These are phyloP conservation scores for Tragelaphus strepsiceros DNA, from an alignment of 2,113 vertebrate species.

Conservation along the genomic window DNA sequence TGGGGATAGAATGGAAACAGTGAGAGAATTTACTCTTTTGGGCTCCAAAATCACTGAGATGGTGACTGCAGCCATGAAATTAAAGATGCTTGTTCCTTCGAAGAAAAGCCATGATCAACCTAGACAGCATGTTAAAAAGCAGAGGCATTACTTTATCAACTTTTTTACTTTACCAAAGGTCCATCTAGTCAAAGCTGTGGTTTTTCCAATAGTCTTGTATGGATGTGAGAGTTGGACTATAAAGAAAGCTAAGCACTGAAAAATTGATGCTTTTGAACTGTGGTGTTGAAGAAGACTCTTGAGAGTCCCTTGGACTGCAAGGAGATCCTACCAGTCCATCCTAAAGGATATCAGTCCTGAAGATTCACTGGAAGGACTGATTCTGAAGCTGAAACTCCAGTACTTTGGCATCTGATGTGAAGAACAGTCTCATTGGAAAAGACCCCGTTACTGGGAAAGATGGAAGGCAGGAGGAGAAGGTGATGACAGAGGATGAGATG, in stretches of 20 bases:
- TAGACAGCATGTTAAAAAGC: neutral
- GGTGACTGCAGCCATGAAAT: neutral
- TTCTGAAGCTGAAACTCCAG: neutral
- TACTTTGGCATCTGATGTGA: neutral
- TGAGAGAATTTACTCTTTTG: neutral
- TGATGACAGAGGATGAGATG: neutral
- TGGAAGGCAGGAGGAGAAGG: neutral
- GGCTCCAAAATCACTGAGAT: neutral
- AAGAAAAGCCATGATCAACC: neutral
- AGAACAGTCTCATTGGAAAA: neutral
- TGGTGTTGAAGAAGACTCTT: neutral
- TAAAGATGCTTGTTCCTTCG: neutral
- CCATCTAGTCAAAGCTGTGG: neutral
- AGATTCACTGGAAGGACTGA: neutral
- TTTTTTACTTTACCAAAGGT: neutral
- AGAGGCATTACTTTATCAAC: neutral
- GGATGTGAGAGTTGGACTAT: neutral
- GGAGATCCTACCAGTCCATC: neutral
- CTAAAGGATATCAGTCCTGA: neutral
- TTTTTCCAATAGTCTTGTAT: neutral
- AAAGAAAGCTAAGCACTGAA: neutral
- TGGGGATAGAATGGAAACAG: neutral
- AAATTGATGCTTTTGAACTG: neutral
- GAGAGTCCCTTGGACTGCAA: neutral
- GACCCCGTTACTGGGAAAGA: fast-evolving